Evolutionary conservation across 2,113 vertebrate species (phyloP).

Genomic region (Leucosticte australis): DNA sequence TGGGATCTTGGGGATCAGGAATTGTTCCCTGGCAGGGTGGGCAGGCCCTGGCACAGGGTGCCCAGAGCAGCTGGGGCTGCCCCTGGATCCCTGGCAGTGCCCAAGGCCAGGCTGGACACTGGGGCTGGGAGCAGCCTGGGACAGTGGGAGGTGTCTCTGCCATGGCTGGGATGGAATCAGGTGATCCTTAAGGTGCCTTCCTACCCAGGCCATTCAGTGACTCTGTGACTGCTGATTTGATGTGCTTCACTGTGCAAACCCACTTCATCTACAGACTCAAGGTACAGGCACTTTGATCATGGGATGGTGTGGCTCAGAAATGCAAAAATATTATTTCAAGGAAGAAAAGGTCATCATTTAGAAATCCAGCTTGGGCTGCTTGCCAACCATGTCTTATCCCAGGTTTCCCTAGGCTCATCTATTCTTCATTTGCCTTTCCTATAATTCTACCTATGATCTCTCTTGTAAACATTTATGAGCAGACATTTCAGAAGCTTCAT

Average conservation of each 20-base stretch:
- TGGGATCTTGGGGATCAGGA: not conserved
- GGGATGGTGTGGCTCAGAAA: not conserved
- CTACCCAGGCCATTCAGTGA: not conserved
- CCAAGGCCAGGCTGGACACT: not conserved
- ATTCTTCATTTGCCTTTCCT: conserved; percentile 36
- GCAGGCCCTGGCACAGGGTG: not conserved
- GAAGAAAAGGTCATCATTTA: not conserved
- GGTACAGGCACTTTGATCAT: not conserved
- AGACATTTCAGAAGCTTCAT: conserved; percentile 59
- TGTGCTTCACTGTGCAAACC: not conserved
- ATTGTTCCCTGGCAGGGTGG: not conserved
- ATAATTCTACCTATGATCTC: conserved; percentile 51
- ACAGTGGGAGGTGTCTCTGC: not conserved
- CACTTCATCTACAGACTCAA: not conserved
- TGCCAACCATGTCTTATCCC: not conserved
- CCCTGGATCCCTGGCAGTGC: not conserved
- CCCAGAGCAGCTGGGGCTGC: not conserved
- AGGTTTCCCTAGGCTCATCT: not conserved
- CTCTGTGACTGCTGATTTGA: not conserved
- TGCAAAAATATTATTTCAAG: not conserved
- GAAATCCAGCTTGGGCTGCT: not conserved
- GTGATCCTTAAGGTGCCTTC: not conserved
- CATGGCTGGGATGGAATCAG: not conserved
- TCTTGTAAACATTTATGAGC: conserved; percentile 61
- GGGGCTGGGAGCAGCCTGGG: not conserved